phyloP scores from a whole-genome alignment of 2,113 vertebrate species.

The western clawed frog (Xenopus tropicalis) region UCB_Xtro_10.0 CM004451.2:77586001-77586500 shows the following conservation, averaged over 20 bases:
- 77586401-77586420: slow-evolving; percentile 77
- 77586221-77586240: no score
- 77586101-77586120: no score
- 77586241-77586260: no score
- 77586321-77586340: slow-evolving; percentile 36
- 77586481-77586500: slow-evolving; percentile 54
- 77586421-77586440: slow-evolving; percentile 68
- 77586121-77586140: no score
- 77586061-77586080: no score
- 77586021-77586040: not conserved
- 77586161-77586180: no score
- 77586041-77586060: not conserved
- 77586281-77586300: slow-evolving; percentile 9
- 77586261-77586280: not conserved
- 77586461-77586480: slow-evolving; percentile 67
- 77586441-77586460: slow-evolving; percentile 72
- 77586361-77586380: slow-evolving; percentile 53
- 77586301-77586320: no score
- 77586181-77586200: no score
- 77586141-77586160: no score
- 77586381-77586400: slow-evolving; percentile 79
- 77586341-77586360: slow-evolving; percentile 51
- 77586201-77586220: no score
- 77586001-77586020: not conserved
- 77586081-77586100: no score